Conservation (phyloP, 2,888 invertebrate genomes). For the Acleris holmiana region DNA sequence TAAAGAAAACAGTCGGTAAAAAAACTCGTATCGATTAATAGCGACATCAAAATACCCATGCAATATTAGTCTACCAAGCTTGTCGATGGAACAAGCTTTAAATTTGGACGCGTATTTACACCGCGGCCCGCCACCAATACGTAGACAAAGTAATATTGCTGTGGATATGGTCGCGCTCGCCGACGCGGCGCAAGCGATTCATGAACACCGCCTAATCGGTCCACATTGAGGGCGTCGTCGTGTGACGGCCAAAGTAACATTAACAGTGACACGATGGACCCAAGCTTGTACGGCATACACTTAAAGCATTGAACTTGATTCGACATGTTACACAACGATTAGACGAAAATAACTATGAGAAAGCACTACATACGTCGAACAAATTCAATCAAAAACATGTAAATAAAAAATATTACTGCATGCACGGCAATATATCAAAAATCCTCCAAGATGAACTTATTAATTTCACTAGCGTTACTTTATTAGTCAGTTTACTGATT, state of each 20-base stretch:
- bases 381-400: conserved; percentile 66
- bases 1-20: conserved; percentile 15
- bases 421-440: conserved; percentile 77
- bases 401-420: conserved; percentile 73
- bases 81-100: conserved; percentile 56
- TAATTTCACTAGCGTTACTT: conserved; percentile 43
- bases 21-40: conserved; percentile 35
- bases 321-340: conserved; percentile 43
- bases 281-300: conserved; percentile 74
- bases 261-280: conserved; percentile 58
- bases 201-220: conserved; percentile 59
- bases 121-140: conserved; percentile 70
- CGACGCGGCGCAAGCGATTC: conserved; percentile 68
- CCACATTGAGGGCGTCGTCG: conserved; percentile 58
- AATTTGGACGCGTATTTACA: conserved; percentile 52
- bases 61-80: conserved; percentile 76
- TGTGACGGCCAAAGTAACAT: conserved; percentile 42
- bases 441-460: conserved; percentile 68
- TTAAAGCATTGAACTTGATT: conserved; percentile 71
- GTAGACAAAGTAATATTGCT: conserved; percentile 75
- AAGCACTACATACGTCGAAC: conserved; percentile 50
- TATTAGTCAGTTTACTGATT: conserved; percentile 43
- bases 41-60: conserved; percentile 66
- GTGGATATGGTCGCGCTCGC: conserved; percentile 68
- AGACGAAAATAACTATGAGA: conserved; percentile 28